Conservation (phyloP, 1,140 invertebrate genomes). For the Trinorchestia longiramus region DNA sequence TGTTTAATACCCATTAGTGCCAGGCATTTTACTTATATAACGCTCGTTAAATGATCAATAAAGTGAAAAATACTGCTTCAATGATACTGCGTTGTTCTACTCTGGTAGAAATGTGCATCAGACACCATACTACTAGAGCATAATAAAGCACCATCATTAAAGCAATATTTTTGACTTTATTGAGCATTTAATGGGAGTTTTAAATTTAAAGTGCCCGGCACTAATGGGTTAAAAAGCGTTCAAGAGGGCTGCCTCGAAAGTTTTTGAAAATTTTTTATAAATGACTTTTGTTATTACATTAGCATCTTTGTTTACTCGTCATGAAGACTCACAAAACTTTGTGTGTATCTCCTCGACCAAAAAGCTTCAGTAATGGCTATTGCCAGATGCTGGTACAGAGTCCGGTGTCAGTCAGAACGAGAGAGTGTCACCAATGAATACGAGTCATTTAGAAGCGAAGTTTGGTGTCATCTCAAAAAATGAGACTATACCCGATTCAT, state of each 20-base stretch:
- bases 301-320: background rate
- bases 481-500: background rate
- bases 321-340: background rate
- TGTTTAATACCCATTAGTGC: too few species aligned
- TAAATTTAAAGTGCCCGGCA: too few species aligned
- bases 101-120: too few species aligned
- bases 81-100: too few species aligned
- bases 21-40: too few species aligned
- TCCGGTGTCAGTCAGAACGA: background rate
- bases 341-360: background rate
- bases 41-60: too few species aligned
- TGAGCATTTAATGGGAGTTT: too few species aligned
- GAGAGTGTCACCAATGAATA: background rate
- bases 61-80: too few species aligned
- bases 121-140: too few species aligned
- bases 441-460: background rate
- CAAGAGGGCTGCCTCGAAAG: background rate
- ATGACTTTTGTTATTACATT: background rate
- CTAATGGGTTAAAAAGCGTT: background rate
- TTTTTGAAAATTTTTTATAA: background rate
- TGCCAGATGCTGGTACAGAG: background rate
- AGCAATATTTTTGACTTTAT: too few species aligned
- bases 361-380: background rate
- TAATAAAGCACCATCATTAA: too few species aligned
- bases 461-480: background rate